These are phyloP conservation scores for Clusia tigrina DNA, from an alignment of 2,888 invertebrate genomes.

Conservation along the genomic window DNA sequence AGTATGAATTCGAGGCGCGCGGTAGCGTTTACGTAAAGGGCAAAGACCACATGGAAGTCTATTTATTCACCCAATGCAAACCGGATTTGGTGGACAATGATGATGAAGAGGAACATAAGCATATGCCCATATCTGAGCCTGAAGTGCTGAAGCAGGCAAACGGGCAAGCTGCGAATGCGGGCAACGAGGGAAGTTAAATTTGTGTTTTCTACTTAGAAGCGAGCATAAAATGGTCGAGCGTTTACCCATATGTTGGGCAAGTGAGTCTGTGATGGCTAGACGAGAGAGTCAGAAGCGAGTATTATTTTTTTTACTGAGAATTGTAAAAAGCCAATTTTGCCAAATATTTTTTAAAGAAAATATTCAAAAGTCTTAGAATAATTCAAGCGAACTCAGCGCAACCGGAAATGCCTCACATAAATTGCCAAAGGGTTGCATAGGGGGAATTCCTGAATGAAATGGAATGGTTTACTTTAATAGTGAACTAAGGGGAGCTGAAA, in stretches of 20 bases:
- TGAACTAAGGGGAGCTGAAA: too few relatives aligned
- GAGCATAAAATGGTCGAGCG: too few relatives aligned
- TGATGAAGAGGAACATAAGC: slow-evolving; percentile 13
- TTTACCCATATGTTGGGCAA: too few relatives aligned
- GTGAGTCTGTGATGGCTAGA: neutral
- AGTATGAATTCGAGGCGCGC: slow-evolving; percentile 89
- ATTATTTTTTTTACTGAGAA: neutral
- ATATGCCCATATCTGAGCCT: neutral
- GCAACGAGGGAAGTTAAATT: neutral
- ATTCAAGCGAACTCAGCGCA: too few relatives aligned
- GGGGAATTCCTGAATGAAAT: too few relatives aligned
- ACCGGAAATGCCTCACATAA: too few relatives aligned
- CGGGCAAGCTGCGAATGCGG: neutral
- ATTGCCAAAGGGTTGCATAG: too few relatives aligned
- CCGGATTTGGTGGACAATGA: slow-evolving; percentile 32
- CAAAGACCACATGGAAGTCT: slow-evolving; percentile 94
- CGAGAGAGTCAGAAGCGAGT: neutral
- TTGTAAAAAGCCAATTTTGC: neutral
- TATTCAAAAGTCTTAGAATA: too few relatives aligned
- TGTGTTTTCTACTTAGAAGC: neutral
- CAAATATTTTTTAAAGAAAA: slow-evolving; percentile 48
- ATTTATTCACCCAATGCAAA: slow-evolving; percentile 67
- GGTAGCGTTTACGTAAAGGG: slow-evolving; percentile 96
- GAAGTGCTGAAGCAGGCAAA: neutral
- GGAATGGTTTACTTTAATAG: too few relatives aligned